Base-by-base conservation (phyloP, 2,113 vertebrate species). In the Mormyrus iriodes region DNA sequence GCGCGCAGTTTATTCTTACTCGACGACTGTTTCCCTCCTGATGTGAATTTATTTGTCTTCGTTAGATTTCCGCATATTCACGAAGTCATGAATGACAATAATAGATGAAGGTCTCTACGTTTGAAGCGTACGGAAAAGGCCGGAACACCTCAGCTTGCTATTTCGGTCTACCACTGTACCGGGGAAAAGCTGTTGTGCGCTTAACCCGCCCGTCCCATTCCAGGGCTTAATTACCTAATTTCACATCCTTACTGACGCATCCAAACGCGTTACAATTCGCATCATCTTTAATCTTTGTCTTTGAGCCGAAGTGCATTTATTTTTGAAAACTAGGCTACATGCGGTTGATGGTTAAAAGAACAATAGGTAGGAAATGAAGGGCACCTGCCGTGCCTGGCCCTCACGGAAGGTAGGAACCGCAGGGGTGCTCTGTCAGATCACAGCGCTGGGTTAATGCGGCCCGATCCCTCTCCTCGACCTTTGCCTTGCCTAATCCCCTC, bases 401-500 rank as follows among this genome's bases (percentile, higher is more conserved):
- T 61, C 52, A 27, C 49, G 21, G 79, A 83, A 27, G 42, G 73
- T n/a, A 84, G 9, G 44, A 89, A 48, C 76, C 6, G 51, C 52
- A 31, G 88, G 88, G 88, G n/a, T 61, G 21, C 88, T 53, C 35
- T 89, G 76, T 89, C 79, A 61, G 48, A 91, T 92, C 52, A 90
- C 91, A 88, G 90, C 49, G 76, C 90, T 35, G 89, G 89, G 90
- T 93, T 91, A 93, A 94, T 92, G 89, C 58, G 52, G 86, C 92
- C 94, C 93, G 92, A 95, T 94, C 93, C 94, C 92, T 92, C 92
- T 91, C 91, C 90, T 87, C 93, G 92, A 94, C 94, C 93, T 95
- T 93, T 93, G 91, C 92, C 91, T 91, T 91, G 93, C 9, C 93
- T 94, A 94, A 95, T 95, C 95, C 93, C 91, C 93, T 94, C 93